Evolutionary conservation across 2,113 vertebrate genomes (phyloP).

Genomic region (Centropus unirufus): DNA sequence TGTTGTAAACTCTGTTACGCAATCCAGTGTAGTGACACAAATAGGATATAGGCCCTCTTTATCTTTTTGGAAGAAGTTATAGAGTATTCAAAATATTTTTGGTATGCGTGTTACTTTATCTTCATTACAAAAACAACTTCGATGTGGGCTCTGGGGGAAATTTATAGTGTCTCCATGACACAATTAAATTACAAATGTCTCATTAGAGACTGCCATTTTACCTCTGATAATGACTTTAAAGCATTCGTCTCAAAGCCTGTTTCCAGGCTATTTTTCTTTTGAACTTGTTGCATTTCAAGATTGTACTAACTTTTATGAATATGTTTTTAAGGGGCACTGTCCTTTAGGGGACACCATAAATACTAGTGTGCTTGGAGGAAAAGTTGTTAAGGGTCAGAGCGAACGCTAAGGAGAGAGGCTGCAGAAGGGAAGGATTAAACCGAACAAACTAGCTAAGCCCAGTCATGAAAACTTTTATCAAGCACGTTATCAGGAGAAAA

Average conservation of each 20-base stretch:
- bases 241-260: slow-evolving; percentile 56
- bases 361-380: slow-evolving; percentile 1
- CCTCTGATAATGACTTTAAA: slow-evolving; percentile 67
- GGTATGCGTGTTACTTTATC: slow-evolving; percentile 78
- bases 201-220: slow-evolving; percentile 74
- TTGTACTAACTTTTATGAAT: slow-evolving; percentile 48
- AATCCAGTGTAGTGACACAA: slow-evolving; percentile 63
- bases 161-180: slow-evolving; percentile 67
- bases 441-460: not conserved
- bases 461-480: not conserved
- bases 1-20: slow-evolving; percentile 64
- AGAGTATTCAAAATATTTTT: slow-evolving; percentile 72
- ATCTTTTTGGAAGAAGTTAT: slow-evolving; percentile 77
- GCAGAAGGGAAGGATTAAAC: not conserved
- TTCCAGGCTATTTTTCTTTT: slow-evolving; percentile 58
- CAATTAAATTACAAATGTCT: slow-evolving; percentile 77
- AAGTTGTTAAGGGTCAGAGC: not conserved
- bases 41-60: slow-evolving; percentile 65
- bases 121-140: slow-evolving; percentile 75
- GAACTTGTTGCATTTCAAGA: slow-evolving; percentile 15
- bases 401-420: not conserved
- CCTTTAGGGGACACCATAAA: slow-evolving; percentile 51
- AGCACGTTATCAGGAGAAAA: not conserved
- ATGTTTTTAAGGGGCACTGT: slow-evolving; percentile 42
- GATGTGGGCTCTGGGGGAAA: slow-evolving; percentile 66